Conservation (phyloP, 2,888 invertebrate species). For the Drosophila mulleri region DNA sequence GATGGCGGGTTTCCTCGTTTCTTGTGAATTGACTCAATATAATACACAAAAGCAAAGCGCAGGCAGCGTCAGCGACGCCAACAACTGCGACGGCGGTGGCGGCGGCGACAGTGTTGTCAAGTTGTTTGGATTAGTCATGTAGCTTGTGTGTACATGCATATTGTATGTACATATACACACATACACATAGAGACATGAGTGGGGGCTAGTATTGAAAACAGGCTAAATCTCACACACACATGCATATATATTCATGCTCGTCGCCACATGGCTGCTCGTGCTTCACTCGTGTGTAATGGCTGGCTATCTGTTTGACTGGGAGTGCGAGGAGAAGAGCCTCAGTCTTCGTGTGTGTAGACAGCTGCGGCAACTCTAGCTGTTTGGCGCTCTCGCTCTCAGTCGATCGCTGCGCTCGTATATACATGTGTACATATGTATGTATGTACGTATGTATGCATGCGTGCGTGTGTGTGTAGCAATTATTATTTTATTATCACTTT, state of each 20-base stretch:
- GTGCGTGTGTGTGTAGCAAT: slow-evolving; percentile 64
- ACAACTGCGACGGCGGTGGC: slow-evolving; percentile 36
- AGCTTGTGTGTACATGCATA: slow-evolving; percentile 30
- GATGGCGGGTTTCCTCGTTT: slow-evolving; percentile 83
- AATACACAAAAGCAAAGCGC: slow-evolving; percentile 61
- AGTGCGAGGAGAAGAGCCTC: slow-evolving; percentile 12
- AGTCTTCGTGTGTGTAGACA: slow-evolving; percentile 57
- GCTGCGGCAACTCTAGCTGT: slow-evolving; percentile 71
- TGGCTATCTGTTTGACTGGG: not conserved
- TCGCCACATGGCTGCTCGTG: slow-evolving; percentile 71
- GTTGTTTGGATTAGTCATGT: slow-evolving; percentile 77
- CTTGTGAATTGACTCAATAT: slow-evolving; percentile 80
- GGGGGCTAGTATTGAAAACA: slow-evolving; percentile 40
- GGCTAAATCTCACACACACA: slow-evolving; percentile 37
- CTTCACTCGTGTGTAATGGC: slow-evolving; percentile 45
- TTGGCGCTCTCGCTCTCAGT: slow-evolving; percentile 40
- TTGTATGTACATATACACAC: not conserved
- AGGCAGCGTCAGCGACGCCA: slow-evolving; percentile 45
- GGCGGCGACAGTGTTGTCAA: slow-evolving; percentile 73
- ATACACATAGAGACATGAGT: slow-evolving; percentile 14
- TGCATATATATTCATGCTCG: slow-evolving; percentile 16
- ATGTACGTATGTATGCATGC: slow-evolving; percentile 11
- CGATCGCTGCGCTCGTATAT: slow-evolving; percentile 32
- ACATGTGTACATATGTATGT: slow-evolving; percentile 13
- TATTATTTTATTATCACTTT: slow-evolving; percentile 81